These are phyloP conservation scores for Thomomys bottae DNA, from an alignment of 2,113 vertebrate species.

Conservation along the genomic window DNA sequence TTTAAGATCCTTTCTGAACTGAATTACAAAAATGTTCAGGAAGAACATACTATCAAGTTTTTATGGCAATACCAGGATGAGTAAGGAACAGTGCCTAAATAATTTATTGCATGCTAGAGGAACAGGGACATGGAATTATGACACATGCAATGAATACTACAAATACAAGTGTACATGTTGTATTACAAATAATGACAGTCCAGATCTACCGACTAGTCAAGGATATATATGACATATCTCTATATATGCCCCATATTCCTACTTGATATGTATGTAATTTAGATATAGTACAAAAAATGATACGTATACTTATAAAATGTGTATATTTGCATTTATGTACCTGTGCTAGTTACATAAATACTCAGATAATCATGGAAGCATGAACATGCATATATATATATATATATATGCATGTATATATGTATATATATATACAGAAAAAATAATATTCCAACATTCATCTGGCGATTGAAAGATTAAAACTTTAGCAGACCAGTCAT, in stretches of 20 bases:
- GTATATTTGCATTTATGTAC: neutral
- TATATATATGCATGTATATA: neutral
- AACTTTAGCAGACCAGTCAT: too few relatives aligned
- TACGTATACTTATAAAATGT: too few relatives aligned
- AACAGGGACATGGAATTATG: slow-evolving; percentile 8
- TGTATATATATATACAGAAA: slow-evolving; percentile 17
- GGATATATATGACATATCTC: too few relatives aligned
- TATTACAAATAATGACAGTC: neutral
- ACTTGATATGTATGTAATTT: neutral
- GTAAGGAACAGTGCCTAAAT: neutral
- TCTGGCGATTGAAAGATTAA: neutral
- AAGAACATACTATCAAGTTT: neutral
- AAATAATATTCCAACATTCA: slow-evolving; percentile 46
- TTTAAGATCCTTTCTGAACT: slow-evolving; percentile 41
- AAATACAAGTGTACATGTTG: neutral
- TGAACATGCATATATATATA: neutral
- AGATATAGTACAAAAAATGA: too few relatives aligned
- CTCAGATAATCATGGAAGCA: neutral
- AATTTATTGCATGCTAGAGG: slow-evolving; percentile 28
- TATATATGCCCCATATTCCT: too few relatives aligned
- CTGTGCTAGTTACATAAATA: neutral
- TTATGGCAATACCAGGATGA: neutral
- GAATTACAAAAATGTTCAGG: slow-evolving; percentile 15
- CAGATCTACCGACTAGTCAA: slow-evolving; percentile 16
- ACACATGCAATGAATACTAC: neutral